phyloP scores from a whole-genome alignment of 2,113 vertebrate species.

The Plestiodon gilberti region DNA sequence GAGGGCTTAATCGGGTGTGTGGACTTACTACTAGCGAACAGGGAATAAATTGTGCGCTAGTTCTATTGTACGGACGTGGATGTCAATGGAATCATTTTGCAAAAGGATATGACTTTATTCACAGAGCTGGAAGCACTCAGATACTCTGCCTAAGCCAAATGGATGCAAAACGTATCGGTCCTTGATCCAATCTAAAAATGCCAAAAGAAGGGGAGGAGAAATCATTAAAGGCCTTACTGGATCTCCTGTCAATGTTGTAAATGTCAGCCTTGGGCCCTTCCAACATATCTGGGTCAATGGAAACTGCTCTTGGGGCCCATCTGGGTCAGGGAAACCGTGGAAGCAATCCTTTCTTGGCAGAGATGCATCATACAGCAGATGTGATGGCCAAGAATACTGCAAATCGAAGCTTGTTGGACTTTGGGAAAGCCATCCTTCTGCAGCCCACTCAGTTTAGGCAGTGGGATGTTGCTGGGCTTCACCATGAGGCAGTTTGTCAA shows the following conservation, averaged over 20 bases:
- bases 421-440: not conserved
- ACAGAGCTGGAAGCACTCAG: not conserved
- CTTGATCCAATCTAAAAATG: not conserved
- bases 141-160: not conserved
- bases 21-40: not conserved
- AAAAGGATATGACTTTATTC: not conserved
- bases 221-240: not conserved
- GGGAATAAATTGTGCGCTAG: not conserved
- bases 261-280: slow-evolving; percentile 38
- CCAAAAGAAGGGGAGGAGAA: not conserved
- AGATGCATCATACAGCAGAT: not conserved
- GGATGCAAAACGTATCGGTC: not conserved
- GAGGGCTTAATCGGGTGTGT: not conserved
- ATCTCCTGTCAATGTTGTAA: not conserved
- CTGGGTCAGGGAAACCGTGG: slow-evolving; percentile 35
- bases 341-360: slow-evolving; percentile 18
- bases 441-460: rapidly evolving
- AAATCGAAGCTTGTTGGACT: slow-evolving; percentile 1
- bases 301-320: slow-evolving; percentile 35
- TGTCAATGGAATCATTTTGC: not conserved
- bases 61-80: not conserved
- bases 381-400: slow-evolving; percentile 32
- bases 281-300: slow-evolving; percentile 21
- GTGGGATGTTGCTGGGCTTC: not conserved
- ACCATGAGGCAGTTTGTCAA: too few relatives aligned